Base-by-base conservation (phyloP, 2,113 vertebrate species). In the Halichoeres trimaculatus region DNA sequence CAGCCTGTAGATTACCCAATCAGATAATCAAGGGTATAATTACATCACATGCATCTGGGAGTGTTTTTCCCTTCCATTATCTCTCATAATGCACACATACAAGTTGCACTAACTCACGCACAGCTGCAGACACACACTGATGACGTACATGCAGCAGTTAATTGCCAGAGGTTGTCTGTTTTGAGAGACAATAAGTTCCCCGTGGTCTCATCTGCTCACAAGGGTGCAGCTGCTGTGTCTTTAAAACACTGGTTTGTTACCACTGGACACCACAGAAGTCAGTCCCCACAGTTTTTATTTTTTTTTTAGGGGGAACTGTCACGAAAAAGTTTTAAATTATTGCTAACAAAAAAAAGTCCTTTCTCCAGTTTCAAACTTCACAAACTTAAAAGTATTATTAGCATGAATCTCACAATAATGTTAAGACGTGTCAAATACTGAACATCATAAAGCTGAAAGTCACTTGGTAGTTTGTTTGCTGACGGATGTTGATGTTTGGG, bases 31-130 rank as follows among this genome's bases (percentile, higher is more conserved):
- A 77, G 78, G 77, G 74, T 76, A 82, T 88, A 90, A 92, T 90
- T 90, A 80, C 86, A 92, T 90, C 86, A 88, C 80, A 86, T 89
- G 80, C 83, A 86, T 88, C 85, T 90, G 85, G 81, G 81, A 88
- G 83, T 90, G 84, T 87, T 88, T 91, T 83, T 88, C 74, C 79
- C 85, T 83, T 83, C 90, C 86, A 88, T 85, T 86, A 85, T 85
- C 81, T 75, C 64, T 84, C 70, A 85, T 89, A 89, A 81, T 65
- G 61, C 43, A 45, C 43, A 45, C 43, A 7, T 45, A 45, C 43
- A 45, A 45, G 45, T 20, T 10, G 9, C 62, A 85, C 79, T 74
- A 34, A 69, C 68, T 69, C 57, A 35, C 40, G 24, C 9, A 19
- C 40, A 16, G 30, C 69, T 70, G 53, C 78, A 83, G 76, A 81